A percentile compares a stretch with the other conserved stretches of the same genome.
These are phyloP conservation scores for Anodontia alba DNA, from an alignment of 2,888 invertebrate species.

Conservation along the genomic window DNA sequence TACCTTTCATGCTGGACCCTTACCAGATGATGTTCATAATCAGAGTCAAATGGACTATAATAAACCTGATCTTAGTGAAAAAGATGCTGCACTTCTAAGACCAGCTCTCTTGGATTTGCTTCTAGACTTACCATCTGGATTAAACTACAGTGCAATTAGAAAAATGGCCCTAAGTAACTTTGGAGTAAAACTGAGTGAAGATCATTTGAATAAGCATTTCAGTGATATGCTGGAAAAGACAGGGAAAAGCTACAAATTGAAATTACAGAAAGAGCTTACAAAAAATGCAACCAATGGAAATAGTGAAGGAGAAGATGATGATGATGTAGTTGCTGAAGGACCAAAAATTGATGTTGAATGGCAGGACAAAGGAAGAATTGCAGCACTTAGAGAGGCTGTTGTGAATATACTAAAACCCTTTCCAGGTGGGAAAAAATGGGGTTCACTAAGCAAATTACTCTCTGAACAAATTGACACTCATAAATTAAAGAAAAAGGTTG, in stretches of 20 bases:
- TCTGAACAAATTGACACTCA: no score
- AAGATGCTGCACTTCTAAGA: not conserved
- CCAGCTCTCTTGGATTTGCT: not conserved
- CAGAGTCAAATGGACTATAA: not conserved
- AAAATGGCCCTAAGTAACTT: not conserved
- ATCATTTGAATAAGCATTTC: not conserved
- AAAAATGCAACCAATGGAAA: not conserved
- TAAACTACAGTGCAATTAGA: not conserved
- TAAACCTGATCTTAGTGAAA: not conserved
- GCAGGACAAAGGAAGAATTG: not conserved
- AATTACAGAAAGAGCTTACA: not conserved
- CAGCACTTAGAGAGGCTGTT: not conserved
- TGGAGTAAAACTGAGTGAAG: not conserved
- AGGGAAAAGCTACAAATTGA: not conserved
- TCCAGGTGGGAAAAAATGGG: no score
- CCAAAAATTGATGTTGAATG: no score
- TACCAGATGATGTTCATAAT: not conserved
- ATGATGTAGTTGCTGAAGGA: not conserved
- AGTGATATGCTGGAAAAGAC: not conserved
- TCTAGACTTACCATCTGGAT: not conserved
- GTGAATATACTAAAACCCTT: no score
- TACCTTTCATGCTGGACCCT: not conserved
- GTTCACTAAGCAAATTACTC: no score
- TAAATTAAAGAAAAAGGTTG: no score
- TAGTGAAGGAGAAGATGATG: not conserved